These are phyloP conservation scores for Cryptophagus acutangulus DNA, from an alignment of 2,888 invertebrate species.

Conservation along the genomic window DNA sequence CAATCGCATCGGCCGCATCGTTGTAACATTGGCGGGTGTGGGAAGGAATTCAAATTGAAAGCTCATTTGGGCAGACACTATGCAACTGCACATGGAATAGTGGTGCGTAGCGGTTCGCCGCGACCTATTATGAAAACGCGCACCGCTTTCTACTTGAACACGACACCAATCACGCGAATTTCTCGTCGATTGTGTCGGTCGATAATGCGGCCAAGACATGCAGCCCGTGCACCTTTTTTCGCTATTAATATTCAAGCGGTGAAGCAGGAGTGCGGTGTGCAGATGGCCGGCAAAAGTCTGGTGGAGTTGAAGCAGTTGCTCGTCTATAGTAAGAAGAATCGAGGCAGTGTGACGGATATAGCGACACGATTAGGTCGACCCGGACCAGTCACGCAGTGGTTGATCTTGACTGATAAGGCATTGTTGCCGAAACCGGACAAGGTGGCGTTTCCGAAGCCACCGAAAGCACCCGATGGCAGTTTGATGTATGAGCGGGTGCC, in stretches of 20 bases:
- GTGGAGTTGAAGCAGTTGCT: conserved; percentile 55
- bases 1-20: conserved; percentile 74
- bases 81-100: conserved; percentile 82
- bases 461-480: conserved; percentile 85
- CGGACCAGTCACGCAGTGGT: conserved; percentile 55
- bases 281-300: conserved; percentile 53
- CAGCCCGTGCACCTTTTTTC: conserved; percentile 81
- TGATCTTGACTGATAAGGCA: conserved; percentile 68
- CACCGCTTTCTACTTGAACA: conserved; percentile 92
- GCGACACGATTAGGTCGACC: conserved; percentile 67
- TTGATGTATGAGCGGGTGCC: conserved; percentile 81
- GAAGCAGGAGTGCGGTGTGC: conserved; percentile 77
- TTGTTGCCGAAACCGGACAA: conserved; percentile 74
- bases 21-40: conserved; percentile 87
- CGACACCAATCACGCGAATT: conserved; percentile 83
- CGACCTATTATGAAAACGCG: conserved; percentile 96
- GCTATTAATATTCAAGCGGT: conserved; percentile 68
- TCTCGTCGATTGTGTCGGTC: conserved; percentile 82
- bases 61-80: conserved; percentile 91
- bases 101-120: conserved; percentile 71
- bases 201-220: conserved; percentile 76
- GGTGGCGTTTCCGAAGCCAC: conserved; percentile 85
- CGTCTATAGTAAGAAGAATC: conserved; percentile 54
- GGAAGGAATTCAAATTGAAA: conserved; percentile 94
- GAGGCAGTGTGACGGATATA: conserved; percentile 66